Conservation (phyloP, 1,140 invertebrate genomes). For the Sitophilus oryzae region DNA sequence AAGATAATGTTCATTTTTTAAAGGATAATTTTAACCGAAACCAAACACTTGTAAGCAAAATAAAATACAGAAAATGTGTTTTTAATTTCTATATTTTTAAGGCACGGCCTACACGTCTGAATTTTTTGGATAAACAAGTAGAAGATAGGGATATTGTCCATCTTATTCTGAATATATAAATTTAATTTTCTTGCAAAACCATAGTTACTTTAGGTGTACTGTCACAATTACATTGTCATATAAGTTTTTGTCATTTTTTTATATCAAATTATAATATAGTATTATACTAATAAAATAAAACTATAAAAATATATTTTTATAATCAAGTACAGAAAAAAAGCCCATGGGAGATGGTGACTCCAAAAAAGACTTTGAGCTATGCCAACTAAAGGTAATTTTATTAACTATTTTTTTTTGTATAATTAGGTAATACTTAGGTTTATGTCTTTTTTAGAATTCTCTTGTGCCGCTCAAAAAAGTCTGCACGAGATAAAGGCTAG, state of each 20-base stretch:
- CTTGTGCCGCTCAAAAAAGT: neutral
- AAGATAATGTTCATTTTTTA: conserved; percentile 20
- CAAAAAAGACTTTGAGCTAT: neutral
- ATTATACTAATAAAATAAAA: too few relatives aligned
- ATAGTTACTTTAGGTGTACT: neutral
- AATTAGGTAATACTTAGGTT: neutral
- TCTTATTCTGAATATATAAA: neutral
- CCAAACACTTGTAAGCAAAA: conserved; percentile 17
- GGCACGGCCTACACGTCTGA: neutral
- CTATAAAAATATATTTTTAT: too few relatives aligned
- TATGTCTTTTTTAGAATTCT: neutral
- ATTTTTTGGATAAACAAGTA: neutral
- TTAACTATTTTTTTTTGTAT: neutral
- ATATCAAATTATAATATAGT: too few relatives aligned
- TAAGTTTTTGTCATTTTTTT: neutral
- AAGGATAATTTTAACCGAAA: conserved; percentile 19
- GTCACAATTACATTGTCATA: neutral
- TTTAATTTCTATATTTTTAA: neutral
- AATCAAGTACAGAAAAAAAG: too few relatives aligned
- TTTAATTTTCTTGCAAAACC: neutral
- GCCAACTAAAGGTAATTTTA: neutral
- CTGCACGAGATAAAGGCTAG: neutral
- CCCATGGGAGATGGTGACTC: too few relatives aligned
- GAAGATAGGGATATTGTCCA: neutral
- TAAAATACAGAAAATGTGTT: neutral